A percentile compares a stretch with the other conserved stretches of the same genome.
Evolutionary conservation across 2,797 vertebrate genomes (phyloP).

Genomic region (Poecilia wingei): DNA sequence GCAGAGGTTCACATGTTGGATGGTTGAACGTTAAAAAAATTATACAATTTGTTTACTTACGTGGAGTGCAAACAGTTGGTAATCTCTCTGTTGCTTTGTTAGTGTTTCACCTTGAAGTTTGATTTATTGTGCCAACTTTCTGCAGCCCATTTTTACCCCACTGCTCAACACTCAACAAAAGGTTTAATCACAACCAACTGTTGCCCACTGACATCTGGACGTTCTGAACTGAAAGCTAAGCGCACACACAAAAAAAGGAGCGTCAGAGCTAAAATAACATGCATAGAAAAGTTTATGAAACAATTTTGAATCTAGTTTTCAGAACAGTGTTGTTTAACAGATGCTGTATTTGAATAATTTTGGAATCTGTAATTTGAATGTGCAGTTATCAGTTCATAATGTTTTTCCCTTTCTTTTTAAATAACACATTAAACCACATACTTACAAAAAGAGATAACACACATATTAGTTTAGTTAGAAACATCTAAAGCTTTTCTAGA

Average conservation of each 20-base stretch:
- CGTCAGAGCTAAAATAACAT: neutral
- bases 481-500: neutral
- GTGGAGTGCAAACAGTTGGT: neutral
- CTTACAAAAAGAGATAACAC: neutral
- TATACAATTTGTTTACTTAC: neutral
- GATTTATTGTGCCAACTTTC: conserved; percentile 18
- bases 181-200: conserved; percentile 47
- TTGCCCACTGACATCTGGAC: neutral
- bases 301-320: neutral
- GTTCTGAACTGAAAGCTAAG: neutral
- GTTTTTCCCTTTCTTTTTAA: neutral
- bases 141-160: conserved; percentile 10
- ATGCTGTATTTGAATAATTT: neutral
- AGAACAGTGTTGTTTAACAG: neutral
- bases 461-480: neutral
- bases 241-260: neutral
- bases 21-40: neutral
- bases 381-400: neutral
- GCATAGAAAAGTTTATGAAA: neutral
- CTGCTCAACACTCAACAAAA: conserved; percentile 13
- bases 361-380: neutral
- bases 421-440: neutral
- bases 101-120: neutral
- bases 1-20: neutral
- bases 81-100: neutral